phyloP scores from a whole-genome alignment of 2,797 vertebrate genomes.

The Bovichtus variegatus region DNA sequence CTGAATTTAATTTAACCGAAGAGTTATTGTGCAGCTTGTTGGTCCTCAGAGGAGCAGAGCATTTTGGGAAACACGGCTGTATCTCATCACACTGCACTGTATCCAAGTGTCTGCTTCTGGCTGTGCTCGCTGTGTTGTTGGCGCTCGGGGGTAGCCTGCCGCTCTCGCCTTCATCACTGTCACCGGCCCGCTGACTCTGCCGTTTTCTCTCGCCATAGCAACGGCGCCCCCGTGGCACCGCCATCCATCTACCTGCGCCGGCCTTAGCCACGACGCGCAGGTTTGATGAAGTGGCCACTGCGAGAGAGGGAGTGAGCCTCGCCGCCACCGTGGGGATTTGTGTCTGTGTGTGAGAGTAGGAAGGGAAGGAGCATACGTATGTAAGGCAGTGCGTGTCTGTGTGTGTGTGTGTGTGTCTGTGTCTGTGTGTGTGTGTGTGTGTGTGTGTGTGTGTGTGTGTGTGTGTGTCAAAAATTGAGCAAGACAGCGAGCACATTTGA shows the following conservation, averaged over 20 bases:
- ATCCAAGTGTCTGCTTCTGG: slow-evolving; percentile 68
- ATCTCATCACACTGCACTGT: slow-evolving; percentile 40
- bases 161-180: slow-evolving; percentile 83
- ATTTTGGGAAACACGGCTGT: slow-evolving; percentile 65
- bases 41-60: slow-evolving; percentile 45
- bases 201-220: slow-evolving; percentile 67
- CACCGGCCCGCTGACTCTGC: slow-evolving; percentile 75
- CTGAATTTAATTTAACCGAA: not conserved
- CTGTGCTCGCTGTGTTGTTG: slow-evolving; percentile 69
- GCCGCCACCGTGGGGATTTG: not conserved
- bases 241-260: slow-evolving; percentile 79
- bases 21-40: not conserved
- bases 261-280: slow-evolving; percentile 50
- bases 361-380: slow-evolving; percentile 40
- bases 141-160: slow-evolving; percentile 53
- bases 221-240: slow-evolving; percentile 63
- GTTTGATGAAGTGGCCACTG: slow-evolving; percentile 73
- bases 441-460: slow-evolving; percentile 50
- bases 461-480: slow-evolving; percentile 51
- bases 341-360: not conserved
- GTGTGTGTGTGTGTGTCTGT: not conserved
- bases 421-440: slow-evolving; percentile 20
- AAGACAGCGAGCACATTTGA: slow-evolving; percentile 47
- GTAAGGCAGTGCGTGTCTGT: slow-evolving; percentile 25
- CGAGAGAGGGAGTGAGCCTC: slow-evolving; percentile 40